Conservation (phyloP, 1,140 invertebrate genomes). For the Leptonema lineaticorne region DNA sequence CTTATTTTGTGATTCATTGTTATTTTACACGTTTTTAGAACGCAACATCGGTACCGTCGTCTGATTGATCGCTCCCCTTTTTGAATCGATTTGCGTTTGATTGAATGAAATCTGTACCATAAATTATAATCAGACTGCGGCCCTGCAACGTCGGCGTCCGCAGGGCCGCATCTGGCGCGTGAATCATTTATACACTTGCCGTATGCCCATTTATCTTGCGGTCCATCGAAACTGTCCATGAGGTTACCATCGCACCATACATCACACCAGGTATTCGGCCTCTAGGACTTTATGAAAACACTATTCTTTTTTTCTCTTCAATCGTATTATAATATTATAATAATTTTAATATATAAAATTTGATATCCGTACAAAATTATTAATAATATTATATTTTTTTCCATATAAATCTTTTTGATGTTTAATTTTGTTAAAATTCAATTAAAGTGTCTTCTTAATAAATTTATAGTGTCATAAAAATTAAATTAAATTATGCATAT, state of each 20-base stretch:
- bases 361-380: no score
- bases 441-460: no score
- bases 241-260: constrained; percentile 36
- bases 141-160: not conserved
- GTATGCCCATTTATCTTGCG: constrained; percentile 36
- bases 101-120: constrained; percentile 40
- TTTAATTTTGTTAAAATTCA: no score
- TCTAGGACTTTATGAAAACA: constrained; percentile 1
- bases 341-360: no score
- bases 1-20: constrained; percentile 2
- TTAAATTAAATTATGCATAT: no score
- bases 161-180: constrained; percentile 24
- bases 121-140: constrained; percentile 38
- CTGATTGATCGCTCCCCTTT: constrained; percentile 20
- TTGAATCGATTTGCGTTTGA: constrained; percentile 29
- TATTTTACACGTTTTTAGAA: constrained; percentile 19
- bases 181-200: constrained; percentile 42
- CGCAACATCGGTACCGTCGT: constrained; percentile 15
- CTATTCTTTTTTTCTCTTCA: not conserved
- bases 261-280: constrained; percentile 24
- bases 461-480: no score
- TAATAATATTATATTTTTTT: no score
- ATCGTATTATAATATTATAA: not conserved
- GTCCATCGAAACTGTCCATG: constrained; percentile 39
- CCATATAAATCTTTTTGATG: no score